Conservation (phyloP, 1,140 invertebrate species). For the Adelges cooleyi region DNA sequence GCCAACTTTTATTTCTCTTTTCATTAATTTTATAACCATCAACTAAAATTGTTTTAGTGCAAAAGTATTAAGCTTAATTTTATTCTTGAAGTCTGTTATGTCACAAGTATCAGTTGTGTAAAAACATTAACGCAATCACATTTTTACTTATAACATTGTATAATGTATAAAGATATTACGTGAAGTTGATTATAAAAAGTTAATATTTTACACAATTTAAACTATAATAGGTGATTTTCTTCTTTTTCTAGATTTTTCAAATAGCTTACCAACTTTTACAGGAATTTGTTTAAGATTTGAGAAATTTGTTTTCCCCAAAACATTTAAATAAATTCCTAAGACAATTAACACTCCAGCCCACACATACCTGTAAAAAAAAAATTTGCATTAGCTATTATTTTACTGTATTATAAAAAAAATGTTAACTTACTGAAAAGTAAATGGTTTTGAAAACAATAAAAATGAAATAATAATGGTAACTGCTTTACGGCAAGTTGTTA, state of each 20-base stretch:
- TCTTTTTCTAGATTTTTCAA: slow-evolving; percentile 1
- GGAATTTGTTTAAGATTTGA: background rate
- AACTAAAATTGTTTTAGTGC: no score
- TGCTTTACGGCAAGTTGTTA: slow-evolving; percentile 77
- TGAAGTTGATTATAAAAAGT: no score
- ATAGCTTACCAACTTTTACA: background rate
- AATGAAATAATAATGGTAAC: slow-evolving; percentile 87
- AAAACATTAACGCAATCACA: no score
- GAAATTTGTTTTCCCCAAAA: slow-evolving; percentile 59
- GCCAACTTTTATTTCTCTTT: no score
- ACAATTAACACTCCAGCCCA: slow-evolving; percentile 81
- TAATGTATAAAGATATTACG: no score
- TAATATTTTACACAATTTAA: background rate
- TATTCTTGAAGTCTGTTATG: no score
- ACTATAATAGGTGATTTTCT: slow-evolving; percentile 12
- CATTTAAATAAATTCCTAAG: slow-evolving; percentile 80
- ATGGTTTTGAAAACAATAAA: slow-evolving; percentile 86
- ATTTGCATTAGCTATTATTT: slow-evolving; percentile 27
- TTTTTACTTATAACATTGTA: no score
- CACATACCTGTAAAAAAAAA: slow-evolving; percentile 57
- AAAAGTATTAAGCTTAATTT: no score
- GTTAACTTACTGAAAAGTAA: slow-evolving; percentile 71
- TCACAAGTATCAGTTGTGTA: no score
- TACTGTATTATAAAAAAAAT: background rate
- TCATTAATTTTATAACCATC: no score